Conservation (phyloP, 2,113 vertebrate genomes). For the Taurulus bubalis region DNA sequence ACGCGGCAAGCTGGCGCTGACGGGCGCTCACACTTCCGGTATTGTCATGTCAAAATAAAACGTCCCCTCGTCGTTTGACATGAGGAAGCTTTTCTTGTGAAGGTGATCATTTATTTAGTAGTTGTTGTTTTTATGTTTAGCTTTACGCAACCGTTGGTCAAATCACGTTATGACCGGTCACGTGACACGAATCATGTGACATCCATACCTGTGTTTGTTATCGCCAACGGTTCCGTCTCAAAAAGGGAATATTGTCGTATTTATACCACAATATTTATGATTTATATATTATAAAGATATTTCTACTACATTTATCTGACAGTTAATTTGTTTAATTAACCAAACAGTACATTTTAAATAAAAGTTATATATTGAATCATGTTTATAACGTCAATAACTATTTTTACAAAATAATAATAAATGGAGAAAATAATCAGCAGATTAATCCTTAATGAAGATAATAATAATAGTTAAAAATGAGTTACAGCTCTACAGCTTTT, state of each 20-base stretch:
- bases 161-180: neutral
- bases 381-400: too few species aligned
- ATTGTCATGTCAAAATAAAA: constrained; percentile 41
- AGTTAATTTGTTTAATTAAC: too few species aligned
- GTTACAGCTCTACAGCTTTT: too few species aligned
- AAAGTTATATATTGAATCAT: too few species aligned
- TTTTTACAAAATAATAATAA: neutral
- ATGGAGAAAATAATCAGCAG: neutral
- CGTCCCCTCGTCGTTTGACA: rapidly evolving
- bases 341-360: too few species aligned
- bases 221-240: too few species aligned
- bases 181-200: too few species aligned
- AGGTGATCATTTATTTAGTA: rapidly evolving
- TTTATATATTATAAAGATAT: too few species aligned
- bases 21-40: rapidly evolving
- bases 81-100: neutral
- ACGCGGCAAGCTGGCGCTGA: rapidly evolving
- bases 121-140: neutral
- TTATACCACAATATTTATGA: too few species aligned
- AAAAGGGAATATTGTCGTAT: too few species aligned
- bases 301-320: too few species aligned
- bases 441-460: neutral
- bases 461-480: neutral
- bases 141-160: neutral
- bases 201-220: too few species aligned